These are phyloP conservation scores for Lissonota sp. DNA, from an alignment of 2,888 invertebrate species.

Conservation along the genomic window DNA sequence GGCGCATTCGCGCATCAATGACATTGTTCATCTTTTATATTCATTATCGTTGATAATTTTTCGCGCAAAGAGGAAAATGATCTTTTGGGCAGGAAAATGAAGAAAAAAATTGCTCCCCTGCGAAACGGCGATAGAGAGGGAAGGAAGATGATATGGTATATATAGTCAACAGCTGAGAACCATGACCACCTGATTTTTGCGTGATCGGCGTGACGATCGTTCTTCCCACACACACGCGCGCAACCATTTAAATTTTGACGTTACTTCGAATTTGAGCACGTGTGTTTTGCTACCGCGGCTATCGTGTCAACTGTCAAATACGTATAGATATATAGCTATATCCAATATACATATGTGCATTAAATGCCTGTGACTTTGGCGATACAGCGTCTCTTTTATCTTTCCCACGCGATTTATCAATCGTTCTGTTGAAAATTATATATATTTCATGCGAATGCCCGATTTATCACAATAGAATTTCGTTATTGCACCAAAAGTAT, in stretches of 20 bases:
- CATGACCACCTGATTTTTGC: conserved; percentile 79
- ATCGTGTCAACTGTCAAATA: conserved; percentile 40
- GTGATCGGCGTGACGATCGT: conserved; percentile 69
- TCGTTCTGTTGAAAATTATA: background rate
- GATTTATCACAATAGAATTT: too few species aligned
- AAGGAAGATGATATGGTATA: conserved; percentile 59
- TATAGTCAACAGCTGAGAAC: conserved; percentile 75
- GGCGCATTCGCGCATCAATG: background rate
- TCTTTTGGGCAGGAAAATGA: conserved; percentile 21
- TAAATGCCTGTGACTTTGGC: conserved; percentile 29
- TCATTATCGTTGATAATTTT: conserved; percentile 47
- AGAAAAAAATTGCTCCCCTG: conserved; percentile 55
- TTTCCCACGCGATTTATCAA: background rate
- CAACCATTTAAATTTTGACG: conserved; percentile 80
- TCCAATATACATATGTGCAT: too few species aligned
- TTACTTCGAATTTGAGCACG: conserved; percentile 65
- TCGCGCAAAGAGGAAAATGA: conserved; percentile 1
- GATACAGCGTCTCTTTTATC: conserved; percentile 14
- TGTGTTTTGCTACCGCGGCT: conserved; percentile 62
- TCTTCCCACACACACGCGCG: conserved; percentile 65
- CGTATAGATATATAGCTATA: background rate
- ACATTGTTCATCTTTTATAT: background rate
- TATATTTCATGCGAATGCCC: background rate
- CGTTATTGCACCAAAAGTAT: too few species aligned
- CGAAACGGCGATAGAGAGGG: background rate